phyloP scores from a whole-genome alignment of 2,888 invertebrate genomes.

The Unio pictorum region DNA sequence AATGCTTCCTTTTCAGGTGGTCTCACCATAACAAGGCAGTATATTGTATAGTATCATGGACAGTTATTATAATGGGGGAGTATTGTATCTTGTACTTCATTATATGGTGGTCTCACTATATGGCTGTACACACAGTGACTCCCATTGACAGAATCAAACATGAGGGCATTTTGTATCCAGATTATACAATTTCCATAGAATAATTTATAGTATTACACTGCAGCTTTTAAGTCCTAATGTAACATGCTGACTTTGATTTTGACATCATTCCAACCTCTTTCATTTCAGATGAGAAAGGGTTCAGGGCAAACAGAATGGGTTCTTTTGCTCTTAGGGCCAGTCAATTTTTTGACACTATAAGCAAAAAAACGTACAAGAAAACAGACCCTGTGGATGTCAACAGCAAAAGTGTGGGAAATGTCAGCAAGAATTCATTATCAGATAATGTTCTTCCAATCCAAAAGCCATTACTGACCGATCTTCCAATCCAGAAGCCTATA shows the following conservation, averaged over 20 bases:
- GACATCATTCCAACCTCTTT: not conserved
- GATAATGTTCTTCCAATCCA: not conserved
- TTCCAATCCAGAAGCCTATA: not conserved
- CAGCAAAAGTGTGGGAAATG: not conserved
- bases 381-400: not conserved
- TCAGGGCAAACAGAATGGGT: conserved; percentile 51
- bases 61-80: too few species aligned
- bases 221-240: not conserved
- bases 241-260: not conserved
- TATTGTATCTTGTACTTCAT: too few species aligned
- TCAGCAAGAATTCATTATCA: not conserved
- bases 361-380: conserved; percentile 46
- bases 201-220: too few species aligned
- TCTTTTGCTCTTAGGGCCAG: conserved; percentile 54
- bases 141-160: too few species aligned
- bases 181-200: too few species aligned
- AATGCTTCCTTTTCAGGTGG: too few species aligned
- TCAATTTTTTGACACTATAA: conserved; percentile 61
- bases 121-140: too few species aligned
- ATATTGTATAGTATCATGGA: too few species aligned
- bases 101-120: too few species aligned
- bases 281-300: conserved; percentile 28
- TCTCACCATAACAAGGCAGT: too few species aligned
- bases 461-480: not conserved
- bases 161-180: too few species aligned